Evolutionary conservation across 2,113 vertebrate genomes (phyloP).

Genomic region (Sus scrofa): DNA sequence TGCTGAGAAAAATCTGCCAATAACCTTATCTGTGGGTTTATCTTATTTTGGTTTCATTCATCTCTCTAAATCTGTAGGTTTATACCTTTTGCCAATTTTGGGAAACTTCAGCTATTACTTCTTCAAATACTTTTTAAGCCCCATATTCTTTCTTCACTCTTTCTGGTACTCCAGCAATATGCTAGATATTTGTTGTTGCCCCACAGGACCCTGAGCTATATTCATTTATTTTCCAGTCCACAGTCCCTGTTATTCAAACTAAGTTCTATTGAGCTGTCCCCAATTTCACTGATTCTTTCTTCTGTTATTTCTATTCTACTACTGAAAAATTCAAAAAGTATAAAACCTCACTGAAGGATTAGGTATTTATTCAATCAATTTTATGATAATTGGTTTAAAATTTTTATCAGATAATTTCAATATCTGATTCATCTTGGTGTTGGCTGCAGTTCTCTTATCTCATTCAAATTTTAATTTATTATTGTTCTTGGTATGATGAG

Average conservation of each 20-base stretch:
- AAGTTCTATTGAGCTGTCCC: not conserved
- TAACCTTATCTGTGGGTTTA: not conserved
- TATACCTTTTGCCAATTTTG: conserved; percentile 24
- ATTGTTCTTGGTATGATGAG: not conserved
- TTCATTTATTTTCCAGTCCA: not conserved
- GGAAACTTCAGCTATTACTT: not conserved
- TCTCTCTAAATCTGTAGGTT: not conserved
- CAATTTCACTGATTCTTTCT: not conserved
- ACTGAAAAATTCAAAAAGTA: not conserved
- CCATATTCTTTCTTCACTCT: not conserved
- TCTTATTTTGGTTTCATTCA: not conserved
- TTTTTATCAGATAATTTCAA: conserved; percentile 15
- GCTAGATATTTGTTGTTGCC: not conserved
- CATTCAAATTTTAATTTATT: not conserved
- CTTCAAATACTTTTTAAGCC: not conserved
- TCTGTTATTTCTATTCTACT: not conserved
- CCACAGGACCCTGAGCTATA: not conserved
- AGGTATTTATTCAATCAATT: not conserved
- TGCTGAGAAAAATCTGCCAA: too few relatives aligned
- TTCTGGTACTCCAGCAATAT: not conserved
- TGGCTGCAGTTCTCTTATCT: not conserved
- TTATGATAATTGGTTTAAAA: not conserved
- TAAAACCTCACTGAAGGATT: not conserved
- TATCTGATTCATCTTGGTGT: not conserved
- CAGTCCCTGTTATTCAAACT: not conserved